phyloP scores from a whole-genome alignment of 2,113 vertebrate genomes.

The Calyptomena viridis region DNA sequence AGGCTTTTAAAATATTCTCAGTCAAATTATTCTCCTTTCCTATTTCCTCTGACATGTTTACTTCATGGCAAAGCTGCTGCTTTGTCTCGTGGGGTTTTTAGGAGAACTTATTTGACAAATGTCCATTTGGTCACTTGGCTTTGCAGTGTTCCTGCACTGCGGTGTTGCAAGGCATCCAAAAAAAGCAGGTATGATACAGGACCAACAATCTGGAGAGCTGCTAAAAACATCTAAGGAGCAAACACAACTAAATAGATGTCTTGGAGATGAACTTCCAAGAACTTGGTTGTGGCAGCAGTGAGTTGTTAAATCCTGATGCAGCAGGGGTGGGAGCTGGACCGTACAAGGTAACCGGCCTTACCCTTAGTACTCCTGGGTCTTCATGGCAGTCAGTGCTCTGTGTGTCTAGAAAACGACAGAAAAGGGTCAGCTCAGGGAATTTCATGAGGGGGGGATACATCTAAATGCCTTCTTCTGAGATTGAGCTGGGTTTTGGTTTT shows the following conservation, averaged over 20 bases:
- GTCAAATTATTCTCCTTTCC: not conserved
- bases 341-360: not conserved
- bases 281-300: not conserved
- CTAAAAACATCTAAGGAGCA: not conserved
- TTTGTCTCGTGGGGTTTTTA: not conserved
- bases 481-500: not conserved
- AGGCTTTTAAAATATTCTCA: not conserved
- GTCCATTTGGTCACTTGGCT: not conserved
- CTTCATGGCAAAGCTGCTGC: not conserved
- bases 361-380: not conserved
- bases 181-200: not conserved
- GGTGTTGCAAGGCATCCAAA: not conserved
- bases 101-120: not conserved
- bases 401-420: not conserved
- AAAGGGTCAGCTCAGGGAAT: not conserved
- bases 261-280: not conserved
- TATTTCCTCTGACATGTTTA: not conserved
- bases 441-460: no score
- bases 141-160: not conserved
- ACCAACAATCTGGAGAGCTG: not conserved
- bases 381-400: rapidly evolving
- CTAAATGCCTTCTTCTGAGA: not conserved
- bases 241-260: not conserved
- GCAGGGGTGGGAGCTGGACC: not conserved
- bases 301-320: not conserved